Percentiles rank a stretch among this genome's conserved stretches.
phyloP scores from a whole-genome alignment of 35 echinoderm and acorn worm genomes.

The Apostichopus californicus region DNA sequence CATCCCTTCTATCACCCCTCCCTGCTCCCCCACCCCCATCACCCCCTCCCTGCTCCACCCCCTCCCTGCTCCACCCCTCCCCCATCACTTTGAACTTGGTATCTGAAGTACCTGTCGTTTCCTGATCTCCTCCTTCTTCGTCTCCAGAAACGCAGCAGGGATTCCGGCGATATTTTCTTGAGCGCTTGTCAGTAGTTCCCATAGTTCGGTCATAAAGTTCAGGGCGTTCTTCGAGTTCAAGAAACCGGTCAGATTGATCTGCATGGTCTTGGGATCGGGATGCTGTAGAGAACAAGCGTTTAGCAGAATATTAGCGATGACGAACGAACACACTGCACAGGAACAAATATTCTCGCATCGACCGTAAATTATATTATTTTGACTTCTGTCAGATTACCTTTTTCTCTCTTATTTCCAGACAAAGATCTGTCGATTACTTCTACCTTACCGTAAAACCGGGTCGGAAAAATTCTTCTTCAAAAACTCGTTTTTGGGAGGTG shows the following conservation, averaged over 20 bases:
- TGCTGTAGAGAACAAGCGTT: conserved; percentile 60
- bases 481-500: no score
- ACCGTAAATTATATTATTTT: no score
- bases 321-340: not conserved
- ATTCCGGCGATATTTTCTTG: conserved; percentile 98
- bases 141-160: conserved; percentile 94
- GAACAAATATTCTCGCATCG: no score
- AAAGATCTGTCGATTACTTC: no score
- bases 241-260: conserved; percentile 99
- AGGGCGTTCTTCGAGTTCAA: conserved; percentile 97
- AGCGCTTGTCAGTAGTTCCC: conserved; percentile 90
- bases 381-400: no score
- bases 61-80: no score
- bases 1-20: not conserved
- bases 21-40: not conserved
- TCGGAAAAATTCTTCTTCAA: no score
- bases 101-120: conserved; percentile 80
- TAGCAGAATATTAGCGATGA: not conserved
- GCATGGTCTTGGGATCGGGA: conserved; percentile 95
- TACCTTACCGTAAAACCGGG: no score
- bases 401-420: no score
- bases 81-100: not conserved
- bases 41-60: not conserved
- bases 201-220: conserved; percentile 90
- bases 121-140: conserved; percentile 98